phyloP scores from a whole-genome alignment of 2,888 invertebrate genomes.

The Lottia scabra region DNA sequence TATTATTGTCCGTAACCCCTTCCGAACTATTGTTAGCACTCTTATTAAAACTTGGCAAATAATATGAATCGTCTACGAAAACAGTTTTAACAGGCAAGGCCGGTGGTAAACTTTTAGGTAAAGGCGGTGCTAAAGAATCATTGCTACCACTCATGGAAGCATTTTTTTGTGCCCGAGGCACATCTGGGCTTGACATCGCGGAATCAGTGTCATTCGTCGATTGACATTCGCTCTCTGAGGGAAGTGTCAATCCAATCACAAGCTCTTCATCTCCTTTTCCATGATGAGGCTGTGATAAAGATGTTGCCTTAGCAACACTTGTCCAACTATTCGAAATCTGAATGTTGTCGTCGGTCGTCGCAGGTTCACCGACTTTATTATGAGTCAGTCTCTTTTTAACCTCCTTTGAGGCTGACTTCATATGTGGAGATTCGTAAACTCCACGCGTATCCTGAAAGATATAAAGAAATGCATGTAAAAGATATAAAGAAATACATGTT shows the following conservation, averaged over 20 bases:
- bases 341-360: conserved; percentile 34
- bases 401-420: conserved; percentile 6
- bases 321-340: conserved; percentile 37
- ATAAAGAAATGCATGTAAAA: neutral
- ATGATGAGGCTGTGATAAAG: conserved; percentile 26
- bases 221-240: conserved; percentile 52
- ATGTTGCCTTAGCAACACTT: conserved; percentile 47
- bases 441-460: conserved; percentile 13
- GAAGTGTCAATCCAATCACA: conserved; percentile 50
- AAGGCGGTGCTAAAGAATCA: conserved; percentile 23
- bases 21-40: conserved; percentile 30
- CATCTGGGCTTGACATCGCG: conserved; percentile 34
- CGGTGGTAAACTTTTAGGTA: conserved; percentile 25
- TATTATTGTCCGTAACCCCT: conserved; percentile 20
- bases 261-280: conserved; percentile 46
- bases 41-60: conserved; percentile 34
- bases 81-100: conserved; percentile 21
- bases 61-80: conserved; percentile 33
- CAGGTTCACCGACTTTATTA: conserved; percentile 22
- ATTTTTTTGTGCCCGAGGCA: conserved; percentile 33
- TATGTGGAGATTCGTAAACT: conserved; percentile 10
- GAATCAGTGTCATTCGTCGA: conserved; percentile 63
- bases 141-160: conserved; percentile 25
- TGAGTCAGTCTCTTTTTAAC: conserved; percentile 24
- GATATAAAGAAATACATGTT: too few relatives aligned